Base-by-base conservation (phyloP, 1,140 invertebrate species). In the Galendromus occidentalis region DNA sequence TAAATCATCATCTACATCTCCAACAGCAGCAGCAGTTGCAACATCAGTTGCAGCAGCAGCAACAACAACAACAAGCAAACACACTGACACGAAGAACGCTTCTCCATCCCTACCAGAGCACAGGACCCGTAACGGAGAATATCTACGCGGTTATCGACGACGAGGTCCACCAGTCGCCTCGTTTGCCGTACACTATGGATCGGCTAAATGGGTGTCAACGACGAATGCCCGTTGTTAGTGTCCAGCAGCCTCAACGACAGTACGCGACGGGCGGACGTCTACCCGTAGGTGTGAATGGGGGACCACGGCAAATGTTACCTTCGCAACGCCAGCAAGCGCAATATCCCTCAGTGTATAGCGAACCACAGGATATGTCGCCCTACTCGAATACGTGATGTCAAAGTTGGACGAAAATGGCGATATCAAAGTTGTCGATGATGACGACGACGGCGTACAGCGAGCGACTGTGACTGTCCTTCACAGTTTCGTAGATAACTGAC, bases 121-220 rank as follows among this genome's bases (percentile, higher is more conserved):
- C 14, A 17, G 22, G 25, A 25, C 51, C 51, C 51, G 51, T 59
- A 14, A 59, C 51, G 51, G 51, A 59, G 51, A 59, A 59, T 59
- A 59, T 59, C 51, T 59, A 59, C 51, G 51, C 51, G 2, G 51
- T 59, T 5, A 59, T 59, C 51, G 51, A 59, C 33, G 51, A 59
- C 20, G 51, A 59, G 33, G 51, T 59, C 33, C 51, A 59, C 33
- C 51, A 59, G 51, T 33, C 25, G 51, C 51, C 14, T 14, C 51
- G 51, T 25, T 59, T 59, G 33, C 51, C 51, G 25, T 59, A 59
- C 22, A 59, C 51, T 14, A 59, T 59, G 51, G 51, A 59, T 59
- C 51, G 51, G 22, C 25, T 59, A 14, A 59, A 59, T 33, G 51
- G 51, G 51, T 25, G 25, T 17, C 51, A 59, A 17, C 51, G 51